These are phyloP conservation scores for Melieria omissa DNA, from an alignment of 2,888 invertebrate species.

Conservation along the genomic window DNA sequence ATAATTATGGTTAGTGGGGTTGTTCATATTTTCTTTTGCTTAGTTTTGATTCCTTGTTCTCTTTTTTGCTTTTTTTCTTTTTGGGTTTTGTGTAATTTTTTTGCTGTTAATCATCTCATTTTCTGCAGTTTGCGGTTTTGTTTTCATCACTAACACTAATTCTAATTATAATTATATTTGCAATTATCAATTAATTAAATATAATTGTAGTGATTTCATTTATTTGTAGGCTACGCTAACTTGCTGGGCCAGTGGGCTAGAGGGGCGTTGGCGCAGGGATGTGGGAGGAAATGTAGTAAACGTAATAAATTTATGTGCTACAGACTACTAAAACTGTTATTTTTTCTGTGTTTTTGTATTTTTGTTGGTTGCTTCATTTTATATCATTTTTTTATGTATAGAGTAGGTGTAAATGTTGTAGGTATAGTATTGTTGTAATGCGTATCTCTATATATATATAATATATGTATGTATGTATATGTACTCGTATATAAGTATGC, in stretches of 20 bases:
- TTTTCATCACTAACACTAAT: neutral
- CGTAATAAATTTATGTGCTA: neutral
- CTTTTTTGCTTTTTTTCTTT: neutral
- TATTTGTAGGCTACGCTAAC: no score
- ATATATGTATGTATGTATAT: slow-evolving; percentile 4
- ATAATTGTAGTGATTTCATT: no score
- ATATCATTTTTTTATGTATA: slow-evolving; percentile 6
- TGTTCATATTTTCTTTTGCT: neutral
- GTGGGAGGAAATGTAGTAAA: neutral
- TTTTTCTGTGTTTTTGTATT: neutral
- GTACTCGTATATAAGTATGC: slow-evolving; percentile 1
- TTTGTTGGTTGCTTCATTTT: slow-evolving; percentile 19
- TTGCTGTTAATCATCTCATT: neutral
- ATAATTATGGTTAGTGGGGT: neutral
- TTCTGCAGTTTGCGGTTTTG: neutral
- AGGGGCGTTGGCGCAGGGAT: no score
- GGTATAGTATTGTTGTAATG: neutral
- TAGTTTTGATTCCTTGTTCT: neutral
- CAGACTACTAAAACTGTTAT: slow-evolving; percentile 1
- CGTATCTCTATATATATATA: slow-evolving; percentile 7
- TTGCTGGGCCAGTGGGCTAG: no score
- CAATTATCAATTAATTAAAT: no score
- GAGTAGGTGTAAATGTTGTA: slow-evolving; percentile 16
- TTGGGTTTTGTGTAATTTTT: neutral
- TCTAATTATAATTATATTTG: neutral